A percentile compares a stretch with the other conserved stretches of the same genome.
phyloP scores from a whole-genome alignment of 2,797 vertebrate species.

The Pseudotriccus pelzelni region DNA sequence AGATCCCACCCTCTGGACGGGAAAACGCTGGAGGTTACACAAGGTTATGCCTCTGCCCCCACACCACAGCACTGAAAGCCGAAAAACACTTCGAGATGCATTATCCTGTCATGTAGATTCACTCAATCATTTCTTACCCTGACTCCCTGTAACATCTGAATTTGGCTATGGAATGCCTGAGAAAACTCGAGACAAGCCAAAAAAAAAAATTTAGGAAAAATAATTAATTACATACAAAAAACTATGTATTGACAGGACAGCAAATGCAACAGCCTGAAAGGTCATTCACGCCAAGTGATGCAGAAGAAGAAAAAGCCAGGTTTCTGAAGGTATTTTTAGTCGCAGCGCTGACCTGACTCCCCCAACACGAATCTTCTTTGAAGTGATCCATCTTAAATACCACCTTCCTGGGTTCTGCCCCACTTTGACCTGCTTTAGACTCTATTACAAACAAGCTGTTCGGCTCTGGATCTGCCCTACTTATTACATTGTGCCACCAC shows the following conservation, averaged over 20 bases:
- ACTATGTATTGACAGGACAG: not conserved
- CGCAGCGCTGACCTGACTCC: not conserved
- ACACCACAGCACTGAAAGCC: not conserved
- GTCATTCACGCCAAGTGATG: not conserved
- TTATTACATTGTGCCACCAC: constrained; percentile 12
- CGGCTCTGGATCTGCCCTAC: not conserved
- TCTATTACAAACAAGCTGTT: not conserved
- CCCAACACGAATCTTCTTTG: not conserved
- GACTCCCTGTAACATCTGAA: not conserved
- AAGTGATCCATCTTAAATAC: not conserved
- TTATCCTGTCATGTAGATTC: not conserved
- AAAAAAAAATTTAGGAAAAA: not conserved
- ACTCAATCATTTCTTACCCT: not conserved
- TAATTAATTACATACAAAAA: not conserved
- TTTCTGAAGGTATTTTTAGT: not conserved
- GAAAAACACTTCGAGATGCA: not conserved
- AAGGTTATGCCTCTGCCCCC: not conserved
- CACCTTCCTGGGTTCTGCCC: not conserved
- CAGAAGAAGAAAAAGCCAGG: not conserved
- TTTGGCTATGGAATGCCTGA: not conserved
- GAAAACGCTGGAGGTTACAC: not conserved
- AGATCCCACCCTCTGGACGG: not conserved
- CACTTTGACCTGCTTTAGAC: not conserved
- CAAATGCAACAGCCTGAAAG: not conserved
- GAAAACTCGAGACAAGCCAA: not conserved